Evolutionary conservation across 2,888 invertebrate species (phyloP), one percentile per base, ranked within the genome.

Genomic region (Drosophila colorata): DNA sequence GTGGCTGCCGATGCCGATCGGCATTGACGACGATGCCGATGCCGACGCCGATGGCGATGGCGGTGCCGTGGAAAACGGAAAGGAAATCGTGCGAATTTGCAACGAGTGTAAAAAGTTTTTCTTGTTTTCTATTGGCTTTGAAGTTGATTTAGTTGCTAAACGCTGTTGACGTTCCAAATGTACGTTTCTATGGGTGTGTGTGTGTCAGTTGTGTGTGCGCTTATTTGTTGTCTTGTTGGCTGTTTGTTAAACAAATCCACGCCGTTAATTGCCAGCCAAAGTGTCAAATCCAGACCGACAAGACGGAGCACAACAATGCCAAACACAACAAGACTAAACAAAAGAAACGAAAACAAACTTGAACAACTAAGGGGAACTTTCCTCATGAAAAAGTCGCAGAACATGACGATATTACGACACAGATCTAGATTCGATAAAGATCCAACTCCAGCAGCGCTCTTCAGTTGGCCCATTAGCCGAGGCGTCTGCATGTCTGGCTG

Each of bases 221-320:
- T 63, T 69, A 64, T 78, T 78, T 77, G 74, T 69, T 72, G 80
- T 68, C 71, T 82, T 83, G 82, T 82, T 71, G 69, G 52, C 80
- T 83, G 86, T 84, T 86, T 85, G 84, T 85, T 81, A 73, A 85
- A 86, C 86, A 85, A 85, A 85, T 85, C 84, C 84, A 66, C 18
- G 67, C 61, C 81, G 85, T 85, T 85, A 84, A 86, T 84, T 86
- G 84, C 75, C 78, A 64, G 77, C 69, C 69, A 71, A 78, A 81
- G 84, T 83, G 82, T 74, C 76, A 76, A 70, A 53, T 73, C 41
- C 64, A 57, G 51, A 13, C 35, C 41, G 35, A 53, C 55, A 56
- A 67, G 31, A 51, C 59, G 49, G 35, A n/a, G 20, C 18, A 37
- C 31, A 37, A 28, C 28, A 28, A 8, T 9, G 28, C 28, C 9